Base-by-base conservation (phyloP, 2,888 invertebrate genomes). In the Cephus spinipes region DNA sequence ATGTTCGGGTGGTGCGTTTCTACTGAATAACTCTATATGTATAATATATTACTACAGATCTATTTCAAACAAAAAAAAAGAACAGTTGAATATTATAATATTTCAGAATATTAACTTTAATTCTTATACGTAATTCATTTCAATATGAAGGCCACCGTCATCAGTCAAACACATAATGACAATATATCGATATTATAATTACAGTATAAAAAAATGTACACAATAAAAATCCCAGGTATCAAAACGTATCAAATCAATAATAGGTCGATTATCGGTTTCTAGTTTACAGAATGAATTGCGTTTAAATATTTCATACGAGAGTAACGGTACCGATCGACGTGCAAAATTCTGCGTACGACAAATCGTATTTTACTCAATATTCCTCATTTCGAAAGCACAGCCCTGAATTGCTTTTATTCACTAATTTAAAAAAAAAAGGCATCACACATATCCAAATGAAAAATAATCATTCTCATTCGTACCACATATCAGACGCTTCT, bases 181-280 rank as follows among this genome's bases (percentile, higher is more conserved):
- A 40, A 40, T 40, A 15, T 40, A 40, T 15, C 15, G 40, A 40
- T 40, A 15, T 40, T 79, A 80, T 73, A 77, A 80, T 73, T 71
- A 75, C 83, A 84, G 85, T 81, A 83, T 82, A 83, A 81, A 75
- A 74, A 76, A 82, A 82, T 84, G 80, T 77, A 80, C 79, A 77
- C 31, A 71, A 82, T 82, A 75, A 77, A 81, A 81, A 71, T 76
- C 78, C 75, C 75, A 77, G 80, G 81, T 84, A 85, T 84, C 81
- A 84, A 84, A 84, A 85, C 68, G 77, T 33, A 78, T 75, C 77
- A 68, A 74, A 75, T 79, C 69, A 74, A 40, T 77, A 80, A 77
- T 81, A 79, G 77, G 76, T 79, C 79, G 77, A 77, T 76, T 78
- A 40, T 15, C 40, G 15, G 15, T 40, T 15, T 40, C 40, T 40